Evolutionary conservation across 2,797 vertebrate genomes (phyloP).

Genomic region (Channallabes apus): DNA sequence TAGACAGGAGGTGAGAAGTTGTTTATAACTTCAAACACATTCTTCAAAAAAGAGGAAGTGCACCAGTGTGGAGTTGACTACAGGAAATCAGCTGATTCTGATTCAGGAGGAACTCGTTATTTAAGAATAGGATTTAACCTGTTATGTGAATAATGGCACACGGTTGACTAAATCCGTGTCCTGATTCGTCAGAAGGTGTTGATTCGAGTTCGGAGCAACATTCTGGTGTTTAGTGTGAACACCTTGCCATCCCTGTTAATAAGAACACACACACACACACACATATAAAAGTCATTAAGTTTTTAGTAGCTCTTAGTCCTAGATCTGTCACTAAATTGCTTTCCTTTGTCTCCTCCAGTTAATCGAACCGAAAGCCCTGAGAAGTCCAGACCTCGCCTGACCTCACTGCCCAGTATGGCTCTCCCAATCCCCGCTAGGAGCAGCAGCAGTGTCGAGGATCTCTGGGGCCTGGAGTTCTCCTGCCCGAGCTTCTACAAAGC

Average conservation of each 20-base stretch:
- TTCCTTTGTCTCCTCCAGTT: conserved; percentile 29
- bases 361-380: conserved; percentile 13
- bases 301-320: background rate
- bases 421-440: conserved; percentile 57
- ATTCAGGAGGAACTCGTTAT: background rate
- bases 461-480: conserved; percentile 65
- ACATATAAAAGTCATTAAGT: background rate
- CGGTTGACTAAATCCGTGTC: background rate
- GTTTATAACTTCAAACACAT: background rate
- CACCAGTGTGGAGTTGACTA: background rate
- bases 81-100: background rate
- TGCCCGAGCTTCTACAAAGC: conserved; percentile 73
- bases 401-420: conserved; percentile 56
- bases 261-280: no score
- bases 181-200: background rate
- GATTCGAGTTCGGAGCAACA: background rate
- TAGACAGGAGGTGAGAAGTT: no score
- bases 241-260: background rate
- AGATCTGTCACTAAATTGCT: background rate
- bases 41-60: conserved; percentile 7
- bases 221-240: background rate
- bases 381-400: conserved; percentile 24
- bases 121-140: background rate
- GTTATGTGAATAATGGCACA: background rate
- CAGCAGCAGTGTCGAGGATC: background rate